These are phyloP conservation scores for Drosophila neoperkinsi DNA, from an alignment of 2,888 invertebrate species.

Conservation along the genomic window DNA sequence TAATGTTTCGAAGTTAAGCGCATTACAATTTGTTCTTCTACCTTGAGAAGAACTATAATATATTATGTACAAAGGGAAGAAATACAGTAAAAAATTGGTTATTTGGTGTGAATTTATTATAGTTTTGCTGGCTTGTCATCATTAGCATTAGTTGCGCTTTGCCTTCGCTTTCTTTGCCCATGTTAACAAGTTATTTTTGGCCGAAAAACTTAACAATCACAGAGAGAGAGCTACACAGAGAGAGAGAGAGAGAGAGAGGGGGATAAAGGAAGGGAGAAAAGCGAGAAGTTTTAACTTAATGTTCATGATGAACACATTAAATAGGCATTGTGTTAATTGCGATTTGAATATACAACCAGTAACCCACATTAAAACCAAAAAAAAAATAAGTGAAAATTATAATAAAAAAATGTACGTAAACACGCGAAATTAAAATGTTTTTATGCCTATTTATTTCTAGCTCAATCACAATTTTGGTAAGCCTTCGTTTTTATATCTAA, in stretches of 20 bases:
- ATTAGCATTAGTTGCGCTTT: slow-evolving; percentile 50
- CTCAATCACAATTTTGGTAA: not conserved
- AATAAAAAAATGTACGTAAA: too few relatives aligned
- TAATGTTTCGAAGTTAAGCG: too few relatives aligned
- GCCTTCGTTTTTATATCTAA: not conserved
- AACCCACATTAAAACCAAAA: slow-evolving; percentile 1
- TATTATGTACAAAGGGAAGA: not conserved
- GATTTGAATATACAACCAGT: not conserved
- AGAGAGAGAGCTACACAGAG: slow-evolving; percentile 1
- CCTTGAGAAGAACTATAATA: not conserved
- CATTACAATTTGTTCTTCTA: not conserved
- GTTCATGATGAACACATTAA: slow-evolving; percentile 20
- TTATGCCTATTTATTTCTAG: not conserved
- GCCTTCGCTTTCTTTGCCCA: slow-evolving; percentile 32
- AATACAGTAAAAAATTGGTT: not conserved
- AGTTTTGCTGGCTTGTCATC: slow-evolving; percentile 33
- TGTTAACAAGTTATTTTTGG: slow-evolving; percentile 23
- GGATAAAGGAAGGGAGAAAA: not conserved
- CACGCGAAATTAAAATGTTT: not conserved
- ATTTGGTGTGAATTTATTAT: slow-evolving; percentile 16
- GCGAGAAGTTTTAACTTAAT: not conserved
- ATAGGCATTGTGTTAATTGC: slow-evolving; percentile 16
- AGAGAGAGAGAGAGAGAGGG: not conserved
- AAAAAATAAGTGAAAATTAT: not conserved
- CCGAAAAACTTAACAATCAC: slow-evolving; percentile 43